These are phyloP conservation scores for Temnothorax longispinosus DNA, from an alignment of 1,140 invertebrate species.

Conservation along the genomic window DNA sequence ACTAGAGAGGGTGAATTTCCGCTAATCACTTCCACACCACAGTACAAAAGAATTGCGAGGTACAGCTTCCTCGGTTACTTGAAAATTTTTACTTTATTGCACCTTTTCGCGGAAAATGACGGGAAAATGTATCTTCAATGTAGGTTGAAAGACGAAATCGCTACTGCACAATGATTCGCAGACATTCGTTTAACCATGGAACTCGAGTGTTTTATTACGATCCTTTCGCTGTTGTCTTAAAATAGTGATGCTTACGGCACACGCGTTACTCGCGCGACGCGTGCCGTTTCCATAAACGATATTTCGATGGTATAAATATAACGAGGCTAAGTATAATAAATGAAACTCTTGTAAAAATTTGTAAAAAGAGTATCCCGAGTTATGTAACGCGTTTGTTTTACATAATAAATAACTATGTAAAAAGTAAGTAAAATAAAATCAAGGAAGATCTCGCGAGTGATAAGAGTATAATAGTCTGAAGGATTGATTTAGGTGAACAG, in stretches of 20 bases:
- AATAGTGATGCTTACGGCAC: slow-evolving; percentile 35
- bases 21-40: slow-evolving; percentile 64
- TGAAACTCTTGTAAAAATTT: slow-evolving; percentile 68
- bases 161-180: neutral
- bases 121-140: slow-evolving; percentile 4
- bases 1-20: slow-evolving; percentile 1
- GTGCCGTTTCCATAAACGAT: slow-evolving; percentile 37
- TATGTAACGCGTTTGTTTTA: slow-evolving; percentile 65
- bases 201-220: slow-evolving; percentile 24
- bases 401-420: slow-evolving; percentile 53
- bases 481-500: slow-evolving; percentile 33
- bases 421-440: slow-evolving; percentile 52
- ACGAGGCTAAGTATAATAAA: slow-evolving; percentile 66
- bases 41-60: slow-evolving; percentile 68
- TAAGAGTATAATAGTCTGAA: slow-evolving; percentile 22
- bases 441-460: slow-evolving; percentile 21
- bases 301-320: slow-evolving; percentile 56
- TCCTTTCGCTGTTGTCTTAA: slow-evolving; percentile 34
- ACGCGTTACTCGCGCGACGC: neutral
- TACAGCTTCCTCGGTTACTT: neutral
- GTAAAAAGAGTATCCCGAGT: slow-evolving; percentile 66
- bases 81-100: slow-evolving; percentile 21
- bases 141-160: neutral
- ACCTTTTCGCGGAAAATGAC: slow-evolving; percentile 19
- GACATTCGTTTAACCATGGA: slow-evolving; percentile 6